Evolutionary conservation across 2,113 vertebrate species (phyloP), one percentile per base, ranked within the genome.

Genomic region (Heterochromis multidens): DNA sequence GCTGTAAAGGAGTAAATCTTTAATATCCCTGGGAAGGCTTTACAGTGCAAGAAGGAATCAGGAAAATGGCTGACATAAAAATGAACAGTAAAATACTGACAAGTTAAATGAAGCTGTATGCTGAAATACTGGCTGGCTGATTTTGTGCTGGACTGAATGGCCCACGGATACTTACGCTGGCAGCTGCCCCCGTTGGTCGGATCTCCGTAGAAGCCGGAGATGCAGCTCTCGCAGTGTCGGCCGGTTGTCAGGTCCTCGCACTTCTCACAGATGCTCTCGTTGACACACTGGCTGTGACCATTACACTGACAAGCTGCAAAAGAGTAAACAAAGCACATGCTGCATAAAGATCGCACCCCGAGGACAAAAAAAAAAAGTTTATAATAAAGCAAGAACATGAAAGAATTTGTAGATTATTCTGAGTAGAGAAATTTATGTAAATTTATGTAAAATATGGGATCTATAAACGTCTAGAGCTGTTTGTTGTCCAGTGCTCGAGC

Each of bases 161-260:
- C 67, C 2, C 19, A 3, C 3, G 3, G 3, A 43, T 54, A 98
- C 98, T 98, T 94, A 99, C 99, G 96, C 78, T 99, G 98, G 89
- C 99, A 99, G 2, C 95, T 97, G 87, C 98, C 99, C 56, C 98
- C 99, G 0, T 99, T 99, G 67, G 98, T 99, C 3, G 98, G 98
- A 21, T 99, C 99, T 1, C 99, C 99, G 9, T 99, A 98, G 96
- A 96, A 99, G 85, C 99, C 99, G 0, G 98, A 98, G 90, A 99
- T 94, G 70, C 98, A 99, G 83, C 94, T 98, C 93, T 99, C 98
- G 2, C 98, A 99, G 95, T 99, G 97, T 3, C 95, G 97, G 85
- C 99, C 98, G 0, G 97, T 98, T 1, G 99, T 99, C 94, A 99
- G 97, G 93, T 99, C 97, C 83, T 98, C 98, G 79, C 99, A 99